phyloP scores from a whole-genome alignment of 1,140 invertebrate genomes.

The Pogonognathellus flavescens region DNA sequence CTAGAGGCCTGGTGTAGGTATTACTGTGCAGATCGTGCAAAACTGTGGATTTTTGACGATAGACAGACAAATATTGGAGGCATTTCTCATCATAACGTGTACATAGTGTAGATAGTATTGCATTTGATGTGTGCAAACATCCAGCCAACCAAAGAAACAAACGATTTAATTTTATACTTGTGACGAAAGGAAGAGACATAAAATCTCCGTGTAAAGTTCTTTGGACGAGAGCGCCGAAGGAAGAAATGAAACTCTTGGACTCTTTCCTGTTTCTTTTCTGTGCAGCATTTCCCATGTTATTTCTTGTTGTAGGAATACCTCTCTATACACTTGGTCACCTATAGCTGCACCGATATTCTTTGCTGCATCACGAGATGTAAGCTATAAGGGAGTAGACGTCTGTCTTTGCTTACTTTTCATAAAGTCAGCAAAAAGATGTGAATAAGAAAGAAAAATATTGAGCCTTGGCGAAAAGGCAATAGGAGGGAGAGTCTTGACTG shows the following conservation, averaged over 20 bases:
- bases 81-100: neutral
- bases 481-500: neutral
- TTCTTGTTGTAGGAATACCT: neutral
- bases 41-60: no score
- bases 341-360: no score
- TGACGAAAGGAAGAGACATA: slow-evolving; percentile 27
- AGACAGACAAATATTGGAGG: no score
- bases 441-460: no score
- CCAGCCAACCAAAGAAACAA: neutral
- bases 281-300: neutral
- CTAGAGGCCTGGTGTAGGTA: no score
- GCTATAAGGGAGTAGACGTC: neutral
- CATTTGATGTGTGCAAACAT: neutral
- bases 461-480: neutral
- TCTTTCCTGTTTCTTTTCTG: slow-evolving; percentile 26
- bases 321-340: no score
- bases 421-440: neutral
- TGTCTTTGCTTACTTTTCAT: neutral
- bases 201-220: slow-evolving; percentile 21
- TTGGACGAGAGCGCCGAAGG: slow-evolving; percentile 37
- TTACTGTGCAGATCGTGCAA: no score
- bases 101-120: neutral
- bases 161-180: slow-evolving; percentile 12
- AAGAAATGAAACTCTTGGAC: slow-evolving; percentile 38
- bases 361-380: neutral